Evolutionary conservation across 1,140 invertebrate genomes (phyloP), one percentile per base, ranked within the genome.

Genomic region (Augochlora pura): DNA sequence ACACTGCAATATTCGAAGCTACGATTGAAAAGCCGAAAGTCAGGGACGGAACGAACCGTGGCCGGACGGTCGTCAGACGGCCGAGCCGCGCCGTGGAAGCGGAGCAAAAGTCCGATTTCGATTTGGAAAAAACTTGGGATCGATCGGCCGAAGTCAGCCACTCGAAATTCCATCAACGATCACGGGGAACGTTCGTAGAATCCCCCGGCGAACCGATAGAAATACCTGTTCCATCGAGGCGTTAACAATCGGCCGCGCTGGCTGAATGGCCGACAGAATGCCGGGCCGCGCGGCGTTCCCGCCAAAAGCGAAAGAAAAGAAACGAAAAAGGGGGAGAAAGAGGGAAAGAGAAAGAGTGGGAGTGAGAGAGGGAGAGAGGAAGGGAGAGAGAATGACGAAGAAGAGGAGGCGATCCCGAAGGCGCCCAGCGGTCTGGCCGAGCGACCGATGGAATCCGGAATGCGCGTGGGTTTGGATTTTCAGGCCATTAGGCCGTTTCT

Each of bases 341-440:
- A 54, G 7, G 52, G n/a, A 6, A 54, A 21, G 54, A n/a, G 8
- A 0, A 12, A 0, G 32, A 32, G 38, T 38, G 6, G 38, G 9
- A 23, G n/a, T n/a, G 67, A 54, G 7, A 21, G 54, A n/a, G 8
- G 0, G 10, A 0, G 32, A 32, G 38, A 49, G 6, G 38, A 9
- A 23, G 32, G 67, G 32, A 16, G 49, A n/a, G 52, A n/a, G 3
- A 21, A 52, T 14, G n/a, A 57, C 54, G 54, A n/a, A n/a, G 54
- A 23, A 0, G 32, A 32, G 52, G 38, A 9, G 23, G 67, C 32
- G 49, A 39, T 66, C 39, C n/a, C 21, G 69, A 63, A 80, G 78
- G 74, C 83, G 81, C 83, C 83, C 66, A 67, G 70, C 63, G 59
- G 83, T 85, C 83, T 85, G 60, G 77, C 68, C 38, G 3, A 64